Base-by-base conservation (phyloP, 2,888 invertebrate species). In the Drosophila atroscutellata region DNA sequence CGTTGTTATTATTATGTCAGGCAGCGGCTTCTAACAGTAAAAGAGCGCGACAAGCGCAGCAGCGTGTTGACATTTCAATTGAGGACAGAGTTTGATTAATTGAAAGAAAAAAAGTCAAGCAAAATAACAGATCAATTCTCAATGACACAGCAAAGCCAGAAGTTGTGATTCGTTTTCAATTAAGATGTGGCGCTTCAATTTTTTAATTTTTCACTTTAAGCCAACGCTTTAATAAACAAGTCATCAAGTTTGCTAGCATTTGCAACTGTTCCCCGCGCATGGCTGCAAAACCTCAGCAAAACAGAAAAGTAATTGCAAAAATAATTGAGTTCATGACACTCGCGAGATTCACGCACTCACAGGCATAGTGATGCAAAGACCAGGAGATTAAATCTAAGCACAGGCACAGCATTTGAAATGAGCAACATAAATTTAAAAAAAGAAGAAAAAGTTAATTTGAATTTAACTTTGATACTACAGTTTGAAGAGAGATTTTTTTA, bases 251-350 rank as follows among this genome's bases (percentile, higher is more conserved):
- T 60, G 71, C 65, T 79, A 55, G 75, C 67, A 47, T 60, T 26
- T 50, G 32, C 50, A 70, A 39, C 49, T 58, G 52, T 30, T 66
- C 61, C 59, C 45, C 1, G 7, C 20, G 51, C 79, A 32, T 42
- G 71, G 74, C 72, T 51, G 63, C 69, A 62, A 77, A 81, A 67
- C 65, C 59, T 30, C 36, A 24, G 60, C 67, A 72, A 80, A 67
- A 63, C 47, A 59, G 52, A 55, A 47, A 75, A 73, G 75, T 84
- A 89, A 89, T 89, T 85, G 77, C 87, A 72, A 89, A 89, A 87
- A 87, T 85, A 85, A 85, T 85, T 85, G 85, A 85, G 85, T 87
- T 85, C 89, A 85, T 75, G 82, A 67, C 89, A 81, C 85, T 77
- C 87, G 52, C 68, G 89, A 84, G 89, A 80, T 65, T 59, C 65